Conservation (phyloP, 2,888 invertebrate genomes). For the Megastigmus dorsalis region DNA sequence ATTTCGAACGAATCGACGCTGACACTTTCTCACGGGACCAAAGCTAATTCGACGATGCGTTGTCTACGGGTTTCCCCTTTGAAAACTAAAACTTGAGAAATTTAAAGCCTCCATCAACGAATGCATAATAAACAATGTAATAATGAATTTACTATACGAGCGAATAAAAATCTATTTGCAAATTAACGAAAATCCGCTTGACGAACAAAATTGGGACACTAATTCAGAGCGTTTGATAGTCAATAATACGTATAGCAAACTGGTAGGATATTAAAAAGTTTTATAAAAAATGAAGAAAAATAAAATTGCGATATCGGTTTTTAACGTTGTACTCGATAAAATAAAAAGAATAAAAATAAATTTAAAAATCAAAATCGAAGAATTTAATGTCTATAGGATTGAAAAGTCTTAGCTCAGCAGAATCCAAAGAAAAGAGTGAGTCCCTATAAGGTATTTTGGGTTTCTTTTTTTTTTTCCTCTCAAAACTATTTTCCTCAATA, state of each 20-base stretch:
- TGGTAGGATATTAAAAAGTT: not conserved
- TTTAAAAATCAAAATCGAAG: no score
- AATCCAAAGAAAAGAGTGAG: no score
- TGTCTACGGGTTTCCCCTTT: slow-evolving; percentile 1
- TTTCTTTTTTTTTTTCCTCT: no score
- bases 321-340: no score
- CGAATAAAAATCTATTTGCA: not conserved
- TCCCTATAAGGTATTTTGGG: no score
- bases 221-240: not conserved
- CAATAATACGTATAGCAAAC: slow-evolving; percentile 4
- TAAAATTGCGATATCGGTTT: no score
- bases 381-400: no score
- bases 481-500: no score
- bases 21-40: slow-evolving; percentile 42
- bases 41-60: slow-evolving; percentile 12
- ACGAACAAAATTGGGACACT: not conserved
- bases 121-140: slow-evolving; percentile 2
- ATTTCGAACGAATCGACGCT: slow-evolving; percentile 24
- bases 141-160: not conserved
- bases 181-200: not conserved
- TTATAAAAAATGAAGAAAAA: not conserved
- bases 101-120: not conserved
- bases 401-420: not conserved
- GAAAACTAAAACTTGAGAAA: not conserved
- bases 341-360: no score